These are phyloP conservation scores for Mythimna impura DNA, from an alignment of 2,888 invertebrate species.

Conservation along the genomic window DNA sequence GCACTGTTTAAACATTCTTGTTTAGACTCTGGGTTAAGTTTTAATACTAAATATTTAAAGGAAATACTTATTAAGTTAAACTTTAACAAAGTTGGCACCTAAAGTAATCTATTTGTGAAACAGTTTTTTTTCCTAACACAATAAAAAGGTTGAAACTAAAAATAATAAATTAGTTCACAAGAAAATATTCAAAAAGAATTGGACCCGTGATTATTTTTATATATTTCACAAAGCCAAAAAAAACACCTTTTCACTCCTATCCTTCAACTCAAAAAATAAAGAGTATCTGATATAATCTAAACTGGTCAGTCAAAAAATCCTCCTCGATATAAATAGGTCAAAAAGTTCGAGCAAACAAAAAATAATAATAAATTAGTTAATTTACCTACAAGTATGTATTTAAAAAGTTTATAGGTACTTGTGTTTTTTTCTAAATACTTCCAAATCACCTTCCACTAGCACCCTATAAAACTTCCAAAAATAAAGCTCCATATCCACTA, in stretches of 20 bases:
- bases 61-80: not conserved
- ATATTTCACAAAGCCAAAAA: not conserved
- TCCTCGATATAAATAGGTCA: not conserved
- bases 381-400: not conserved
- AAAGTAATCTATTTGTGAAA: too few species aligned
- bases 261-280: not conserved
- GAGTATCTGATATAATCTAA: too few species aligned
- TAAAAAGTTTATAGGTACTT: not conserved
- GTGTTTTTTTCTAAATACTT: not conserved
- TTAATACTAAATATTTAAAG: not conserved
- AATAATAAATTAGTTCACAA: not conserved
- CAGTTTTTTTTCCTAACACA: too few species aligned
- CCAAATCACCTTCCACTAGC: not conserved
- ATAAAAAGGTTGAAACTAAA: not conserved
- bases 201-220: too few species aligned
- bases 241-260: too few species aligned
- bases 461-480: not conserved
- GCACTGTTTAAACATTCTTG: not conserved
- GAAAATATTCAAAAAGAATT: not conserved
- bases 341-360: not conserved
- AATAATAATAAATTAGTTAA: not conserved
- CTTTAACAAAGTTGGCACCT: not conserved
- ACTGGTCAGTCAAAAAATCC: not conserved
- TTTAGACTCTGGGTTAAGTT: not conserved
- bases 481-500: conserved; percentile 60